phyloP scores from a whole-genome alignment of 1,140 invertebrate genomes.

The Diploscapter pachys region DNA sequence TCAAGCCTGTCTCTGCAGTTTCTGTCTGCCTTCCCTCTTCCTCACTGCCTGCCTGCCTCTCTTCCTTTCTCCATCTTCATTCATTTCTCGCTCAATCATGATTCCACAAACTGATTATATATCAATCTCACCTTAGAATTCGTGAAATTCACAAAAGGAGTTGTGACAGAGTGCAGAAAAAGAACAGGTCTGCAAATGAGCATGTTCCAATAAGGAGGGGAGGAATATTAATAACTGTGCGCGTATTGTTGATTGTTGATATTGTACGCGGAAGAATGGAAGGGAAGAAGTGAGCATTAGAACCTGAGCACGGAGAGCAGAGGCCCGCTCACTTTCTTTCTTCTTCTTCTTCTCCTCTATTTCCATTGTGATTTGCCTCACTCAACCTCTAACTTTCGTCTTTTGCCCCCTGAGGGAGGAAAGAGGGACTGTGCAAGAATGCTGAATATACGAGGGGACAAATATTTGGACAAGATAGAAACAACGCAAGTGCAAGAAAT shows the following conservation, averaged over 20 bases:
- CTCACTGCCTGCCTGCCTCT: too few species aligned
- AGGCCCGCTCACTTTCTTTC: not conserved
- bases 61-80: too few species aligned
- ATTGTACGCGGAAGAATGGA: not conserved
- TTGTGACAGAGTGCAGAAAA: too few species aligned
- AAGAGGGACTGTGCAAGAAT: not conserved
- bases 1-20: too few species aligned
- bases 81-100: too few species aligned
- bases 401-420: slow-evolving; percentile 8
- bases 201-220: too few species aligned
- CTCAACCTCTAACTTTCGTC: slow-evolving; percentile 1
- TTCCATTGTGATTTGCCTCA: slow-evolving; percentile 16
- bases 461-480: slow-evolving; percentile 26
- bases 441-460: slow-evolving; percentile 18
- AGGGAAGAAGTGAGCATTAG: not conserved
- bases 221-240: too few species aligned
- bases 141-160: not conserved
- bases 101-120: not conserved
- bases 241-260: not conserved
- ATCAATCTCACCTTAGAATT: not conserved
- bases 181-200: slow-evolving; percentile 1
- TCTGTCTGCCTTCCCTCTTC: too few species aligned
- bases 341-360: slow-evolving; percentile 13
- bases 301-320: slow-evolving; percentile 3
- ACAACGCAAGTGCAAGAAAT: slow-evolving; percentile 9